phyloP scores from a whole-genome alignment of 2,888 invertebrate genomes.

The Idaea aversata region DNA sequence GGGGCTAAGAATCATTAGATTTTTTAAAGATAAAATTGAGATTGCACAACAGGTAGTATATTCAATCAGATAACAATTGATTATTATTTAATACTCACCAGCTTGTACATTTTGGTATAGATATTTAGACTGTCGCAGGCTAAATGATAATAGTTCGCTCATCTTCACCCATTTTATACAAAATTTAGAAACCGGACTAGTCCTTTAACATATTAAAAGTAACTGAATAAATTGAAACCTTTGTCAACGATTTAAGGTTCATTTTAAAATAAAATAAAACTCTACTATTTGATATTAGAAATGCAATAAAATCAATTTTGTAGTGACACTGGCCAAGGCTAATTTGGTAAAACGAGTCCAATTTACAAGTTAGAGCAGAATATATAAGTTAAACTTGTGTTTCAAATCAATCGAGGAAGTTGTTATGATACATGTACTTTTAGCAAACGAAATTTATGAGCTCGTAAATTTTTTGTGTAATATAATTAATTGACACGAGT shows the following conservation, averaged over 20 bases:
- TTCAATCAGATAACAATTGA: not conserved
- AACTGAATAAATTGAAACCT: conserved; percentile 28
- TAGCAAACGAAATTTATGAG: conserved; percentile 12
- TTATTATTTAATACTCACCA: conserved; percentile 25
- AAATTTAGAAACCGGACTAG: conserved; percentile 31
- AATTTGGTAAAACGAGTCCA: conserved; percentile 30
- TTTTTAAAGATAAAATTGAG: not conserved
- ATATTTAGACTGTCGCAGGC: conserved; percentile 31
- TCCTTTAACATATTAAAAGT: conserved; percentile 20
- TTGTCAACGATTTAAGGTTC: conserved; percentile 28
- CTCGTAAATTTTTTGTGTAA: conserved; percentile 8
- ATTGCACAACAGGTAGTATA: not conserved
- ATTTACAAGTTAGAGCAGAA: conserved; percentile 24
- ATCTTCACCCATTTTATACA: conserved; percentile 34
- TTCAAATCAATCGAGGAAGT: conserved; percentile 15
- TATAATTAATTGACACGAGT: conserved; percentile 3
- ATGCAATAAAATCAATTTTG: conserved; percentile 36
- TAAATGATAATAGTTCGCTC: conserved; percentile 31
- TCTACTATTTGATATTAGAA: conserved; percentile 25
- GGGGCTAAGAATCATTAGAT: not conserved
- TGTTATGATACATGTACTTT: conserved; percentile 8
- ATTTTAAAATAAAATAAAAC: conserved; percentile 20
- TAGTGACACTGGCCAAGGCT: conserved; percentile 30
- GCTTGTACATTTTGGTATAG: conserved; percentile 34
- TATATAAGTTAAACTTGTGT: conserved; percentile 14